Conservation (phyloP, 2,888 invertebrate genomes). For the Papilio demoleus region DNA sequence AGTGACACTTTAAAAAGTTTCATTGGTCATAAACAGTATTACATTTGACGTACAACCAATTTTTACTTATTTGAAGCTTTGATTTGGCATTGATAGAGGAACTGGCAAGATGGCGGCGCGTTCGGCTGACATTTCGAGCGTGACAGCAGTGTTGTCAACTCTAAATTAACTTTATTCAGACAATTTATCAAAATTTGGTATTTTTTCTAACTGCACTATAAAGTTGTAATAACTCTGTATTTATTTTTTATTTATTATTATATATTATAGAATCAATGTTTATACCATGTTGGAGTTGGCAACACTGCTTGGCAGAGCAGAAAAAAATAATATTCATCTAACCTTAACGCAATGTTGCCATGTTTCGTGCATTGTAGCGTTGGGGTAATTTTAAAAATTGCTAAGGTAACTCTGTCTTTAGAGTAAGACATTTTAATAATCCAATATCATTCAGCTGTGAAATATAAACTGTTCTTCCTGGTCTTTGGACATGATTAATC, state of each 20-base stretch:
- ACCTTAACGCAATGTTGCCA: slow-evolving; percentile 3
- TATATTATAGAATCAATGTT: not conserved
- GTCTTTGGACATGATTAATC: slow-evolving; percentile 62
- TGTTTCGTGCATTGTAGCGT: slow-evolving; percentile 17
- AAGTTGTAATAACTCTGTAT: not conserved
- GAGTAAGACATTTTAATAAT: slow-evolving; percentile 50
- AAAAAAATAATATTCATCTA: not conserved
- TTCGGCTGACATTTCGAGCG: slow-evolving; percentile 56
- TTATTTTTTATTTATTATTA: not conserved
- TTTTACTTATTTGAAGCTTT: slow-evolving; percentile 73
- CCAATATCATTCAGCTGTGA: slow-evolving; percentile 40
- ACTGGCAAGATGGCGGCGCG: slow-evolving; percentile 63
- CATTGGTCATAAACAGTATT: slow-evolving; percentile 46
- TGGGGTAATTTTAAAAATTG: slow-evolving; percentile 51
- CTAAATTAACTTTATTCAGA: not conserved
- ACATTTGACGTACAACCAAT: slow-evolving; percentile 56
- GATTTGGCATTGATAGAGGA: slow-evolving; percentile 76
- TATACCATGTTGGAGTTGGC: not conserved
- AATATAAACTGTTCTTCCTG: slow-evolving; percentile 58
- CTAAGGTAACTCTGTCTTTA: slow-evolving; percentile 63
- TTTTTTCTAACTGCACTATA: not conserved
- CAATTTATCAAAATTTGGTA: not conserved
- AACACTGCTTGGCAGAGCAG: slow-evolving; percentile 6
- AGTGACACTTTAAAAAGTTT: slow-evolving; percentile 2
- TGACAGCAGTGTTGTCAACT: not conserved